Base-by-base conservation (phyloP, 2,888 invertebrate genomes). In the Boloria selene region DNA sequence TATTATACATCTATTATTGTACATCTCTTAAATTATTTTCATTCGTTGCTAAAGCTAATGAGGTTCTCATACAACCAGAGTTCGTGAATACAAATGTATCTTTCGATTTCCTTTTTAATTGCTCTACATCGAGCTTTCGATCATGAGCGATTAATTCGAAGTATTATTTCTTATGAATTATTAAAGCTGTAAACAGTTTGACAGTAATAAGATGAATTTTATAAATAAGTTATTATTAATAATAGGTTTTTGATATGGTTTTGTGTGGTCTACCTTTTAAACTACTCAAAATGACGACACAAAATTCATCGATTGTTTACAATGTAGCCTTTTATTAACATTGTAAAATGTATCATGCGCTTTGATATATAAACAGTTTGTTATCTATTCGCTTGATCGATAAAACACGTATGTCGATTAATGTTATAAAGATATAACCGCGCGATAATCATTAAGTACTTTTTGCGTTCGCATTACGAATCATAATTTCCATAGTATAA, bases 251-350 rank as follows among this genome's bases (percentile, higher is more conserved):
- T 14, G 55, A 58, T 44, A 51, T 42, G 55, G 50, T 60, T 65
- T 69, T 68, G 72, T 72, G 73, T 73, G 72, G 72, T 73, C 71
- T 55, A 71, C 68, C 61, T 47, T 67, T 65, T 44, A 55, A 45
- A 18, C 18, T n/a, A 51, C 54, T 51, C 49, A 53, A 55, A 60
- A 67, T 38, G 54, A 56, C 55, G 49, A 65, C 55, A 52, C 16
- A 31, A 45, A 47, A 64, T 53, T 55, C 55, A 56, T 17, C 61
- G 47, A 64, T 61, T 69, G 49, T 64, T 64, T 69, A 65, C 55
- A 64, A 64, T 67, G 62, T 62, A 44, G 51, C 52, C 22, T 70
- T 69, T 70, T 68, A 65, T 62, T 66, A 44, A 42, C 53, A 61
- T 70, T 64, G 60, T 72, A 64, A 70, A 69, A 52, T 54, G 56